A percentile compares a stretch with the other conserved stretches of the same genome.
Evolutionary conservation across 2,797 vertebrate genomes (phyloP).

Genomic region (Atherinosoma microstoma): DNA sequence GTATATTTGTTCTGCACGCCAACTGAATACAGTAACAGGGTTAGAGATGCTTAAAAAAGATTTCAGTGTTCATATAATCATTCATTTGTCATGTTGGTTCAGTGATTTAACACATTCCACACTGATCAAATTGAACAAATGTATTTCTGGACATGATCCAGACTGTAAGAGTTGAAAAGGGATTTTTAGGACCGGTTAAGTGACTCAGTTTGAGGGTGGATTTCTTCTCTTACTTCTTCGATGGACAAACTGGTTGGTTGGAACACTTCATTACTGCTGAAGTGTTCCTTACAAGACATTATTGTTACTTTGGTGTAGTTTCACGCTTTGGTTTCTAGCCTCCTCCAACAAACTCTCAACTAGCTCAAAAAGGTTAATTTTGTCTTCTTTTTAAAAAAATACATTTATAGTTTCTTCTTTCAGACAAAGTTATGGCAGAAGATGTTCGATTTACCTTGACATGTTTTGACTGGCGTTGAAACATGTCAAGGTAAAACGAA

Average conservation of each 20-base stretch:
- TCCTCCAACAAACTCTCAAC: not conserved
- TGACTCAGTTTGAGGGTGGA: slow-evolving; percentile 39
- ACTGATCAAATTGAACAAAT: slow-evolving; percentile 32
- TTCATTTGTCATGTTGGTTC: slow-evolving; percentile 22
- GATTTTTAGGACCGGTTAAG: slow-evolving; percentile 32
- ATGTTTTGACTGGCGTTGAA: too few relatives aligned
- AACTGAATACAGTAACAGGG: slow-evolving; percentile 48
- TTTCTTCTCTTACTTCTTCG: slow-evolving; percentile 24
- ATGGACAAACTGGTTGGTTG: not conserved
- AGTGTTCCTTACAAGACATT: not conserved
- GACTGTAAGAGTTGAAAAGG: slow-evolving; percentile 9
- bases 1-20: slow-evolving; percentile 60
- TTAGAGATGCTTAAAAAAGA: slow-evolving; percentile 36
- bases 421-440: too few relatives aligned
- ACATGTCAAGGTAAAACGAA: too few relatives aligned
- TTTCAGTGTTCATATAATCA: slow-evolving; percentile 34
- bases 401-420: too few relatives aligned
- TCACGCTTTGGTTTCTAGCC: not conserved
- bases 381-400: too few relatives aligned
- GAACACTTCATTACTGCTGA: not conserved
- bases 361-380: too few relatives aligned
- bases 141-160: slow-evolving; percentile 34
- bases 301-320: not conserved
- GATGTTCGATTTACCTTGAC: too few relatives aligned
- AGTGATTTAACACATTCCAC: slow-evolving; percentile 28